Conservation (phyloP, 2,113 vertebrate genomes). For the Azemiops feae region DNA sequence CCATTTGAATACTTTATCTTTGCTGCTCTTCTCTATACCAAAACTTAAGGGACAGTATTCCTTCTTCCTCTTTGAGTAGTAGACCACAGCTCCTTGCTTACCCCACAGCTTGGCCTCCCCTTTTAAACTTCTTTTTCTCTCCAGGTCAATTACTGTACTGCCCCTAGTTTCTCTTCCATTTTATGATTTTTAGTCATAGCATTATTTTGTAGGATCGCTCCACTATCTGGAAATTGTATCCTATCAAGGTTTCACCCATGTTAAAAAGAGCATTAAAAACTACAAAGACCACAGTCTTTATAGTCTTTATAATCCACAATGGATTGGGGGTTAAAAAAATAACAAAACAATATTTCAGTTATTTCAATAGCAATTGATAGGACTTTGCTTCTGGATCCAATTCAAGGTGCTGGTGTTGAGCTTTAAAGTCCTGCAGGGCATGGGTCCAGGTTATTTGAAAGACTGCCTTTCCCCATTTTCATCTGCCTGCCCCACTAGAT, state of each 20-base stretch:
- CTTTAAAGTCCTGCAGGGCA: neutral
- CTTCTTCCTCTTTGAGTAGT: neutral
- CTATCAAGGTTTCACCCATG: neutral
- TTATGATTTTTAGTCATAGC: neutral
- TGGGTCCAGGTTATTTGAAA: neutral
- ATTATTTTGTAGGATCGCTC: neutral
- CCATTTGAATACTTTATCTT: neutral
- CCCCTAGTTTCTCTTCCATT: neutral
- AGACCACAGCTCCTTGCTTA: neutral
- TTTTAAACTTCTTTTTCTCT: neutral
- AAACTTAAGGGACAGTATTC: neutral
- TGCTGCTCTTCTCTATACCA: neutral
- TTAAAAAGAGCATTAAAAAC: neutral
- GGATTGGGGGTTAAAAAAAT: neutral
- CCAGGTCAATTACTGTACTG: neutral
- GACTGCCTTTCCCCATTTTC: neutral
- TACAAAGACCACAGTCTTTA: neutral
- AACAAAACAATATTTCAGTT: neutral
- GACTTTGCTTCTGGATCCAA: neutral
- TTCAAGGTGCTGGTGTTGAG: neutral
- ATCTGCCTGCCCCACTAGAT: neutral
- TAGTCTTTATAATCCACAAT: neutral
- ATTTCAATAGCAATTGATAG: neutral
- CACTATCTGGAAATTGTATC: neutral
- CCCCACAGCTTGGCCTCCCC: neutral